phyloP scores from a whole-genome alignment of 2,888 invertebrate species.

The Parthenolecanium corni region DNA sequence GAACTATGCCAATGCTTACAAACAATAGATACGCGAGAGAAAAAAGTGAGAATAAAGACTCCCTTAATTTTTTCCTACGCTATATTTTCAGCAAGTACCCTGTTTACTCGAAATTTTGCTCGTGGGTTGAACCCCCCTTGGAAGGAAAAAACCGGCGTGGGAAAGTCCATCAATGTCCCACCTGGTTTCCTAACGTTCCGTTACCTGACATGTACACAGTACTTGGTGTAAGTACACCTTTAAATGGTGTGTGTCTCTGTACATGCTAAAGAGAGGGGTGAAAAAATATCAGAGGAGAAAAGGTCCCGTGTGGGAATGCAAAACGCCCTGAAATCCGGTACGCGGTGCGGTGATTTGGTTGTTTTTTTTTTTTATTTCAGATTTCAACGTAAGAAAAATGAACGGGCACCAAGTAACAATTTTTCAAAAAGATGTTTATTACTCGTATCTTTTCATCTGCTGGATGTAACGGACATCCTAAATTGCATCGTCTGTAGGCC shows the following conservation, averaged over 20 bases:
- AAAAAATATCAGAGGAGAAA: not conserved
- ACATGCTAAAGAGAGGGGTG: too few species aligned
- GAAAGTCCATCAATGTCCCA: constrained; percentile 24
- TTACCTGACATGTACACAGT: constrained; percentile 18
- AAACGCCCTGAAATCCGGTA: constrained; percentile 23
- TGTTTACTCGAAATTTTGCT: constrained; percentile 21
- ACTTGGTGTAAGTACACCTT: too few species aligned
- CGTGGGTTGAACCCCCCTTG: constrained; percentile 24
- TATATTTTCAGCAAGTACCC: constrained; percentile 19
- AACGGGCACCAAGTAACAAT: too few species aligned
- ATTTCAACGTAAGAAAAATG: too few species aligned
- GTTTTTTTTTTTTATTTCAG: too few species aligned
- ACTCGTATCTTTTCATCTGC: constrained; percentile 25
- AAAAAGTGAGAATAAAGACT: constrained; percentile 5
- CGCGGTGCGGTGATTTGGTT: not conserved
- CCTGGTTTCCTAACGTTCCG: constrained; percentile 25
- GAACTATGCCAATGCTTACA: constrained; percentile 17
- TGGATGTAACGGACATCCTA: constrained; percentile 18
- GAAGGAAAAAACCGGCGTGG: constrained; percentile 19
- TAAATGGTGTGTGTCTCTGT: too few species aligned
- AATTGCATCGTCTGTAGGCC: constrained; percentile 12
- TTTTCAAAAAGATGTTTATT: constrained; percentile 20
- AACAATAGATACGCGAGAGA: too few species aligned
- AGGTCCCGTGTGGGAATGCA: constrained; percentile 27
- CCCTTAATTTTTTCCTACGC: constrained; percentile 21